A percentile compares a stretch with the other conserved stretches of the same genome.
Evolutionary conservation across 2,113 vertebrate genomes (phyloP).

Genomic region (Hippocampus guttulatus): DNA sequence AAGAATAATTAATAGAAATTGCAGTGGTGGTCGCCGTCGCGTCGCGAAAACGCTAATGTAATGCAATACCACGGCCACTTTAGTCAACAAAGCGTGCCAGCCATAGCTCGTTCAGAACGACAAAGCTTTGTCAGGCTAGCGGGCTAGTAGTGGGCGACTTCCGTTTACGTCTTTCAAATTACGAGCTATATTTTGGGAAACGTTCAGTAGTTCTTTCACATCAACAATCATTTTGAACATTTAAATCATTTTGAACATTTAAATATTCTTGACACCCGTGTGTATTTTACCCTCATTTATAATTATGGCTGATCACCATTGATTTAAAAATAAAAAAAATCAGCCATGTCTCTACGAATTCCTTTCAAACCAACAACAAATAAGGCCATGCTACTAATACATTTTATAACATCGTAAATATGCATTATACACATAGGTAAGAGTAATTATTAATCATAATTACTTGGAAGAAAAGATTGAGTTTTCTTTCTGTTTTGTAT

Average conservation of each 20-base stretch:
- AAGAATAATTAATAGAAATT: background rate
- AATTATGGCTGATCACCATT: too few species aligned
- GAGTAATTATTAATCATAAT: too few species aligned
- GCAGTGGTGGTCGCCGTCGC: background rate
- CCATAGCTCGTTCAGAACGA: conserved; percentile 36
- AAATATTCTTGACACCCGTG: too few species aligned
- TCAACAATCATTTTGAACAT: background rate
- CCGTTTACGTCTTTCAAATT: conserved; percentile 18
- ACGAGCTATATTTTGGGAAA: background rate
- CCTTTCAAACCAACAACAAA: too few species aligned
- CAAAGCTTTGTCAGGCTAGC: background rate
- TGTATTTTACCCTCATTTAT: too few species aligned
- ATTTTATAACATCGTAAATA: too few species aligned
- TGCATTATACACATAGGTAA: too few species aligned
- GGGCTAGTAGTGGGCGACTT: conserved; percentile 2
- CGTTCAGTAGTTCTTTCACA: background rate
- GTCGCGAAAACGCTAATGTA: background rate
- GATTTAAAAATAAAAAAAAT: too few species aligned
- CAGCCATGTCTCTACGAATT: too few species aligned
- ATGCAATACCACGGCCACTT: conserved; percentile 33
- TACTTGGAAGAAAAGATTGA: too few species aligned
- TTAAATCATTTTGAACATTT: background rate
- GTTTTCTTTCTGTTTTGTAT: background rate
- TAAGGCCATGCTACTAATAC: too few species aligned
- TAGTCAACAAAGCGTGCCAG: conserved; percentile 57